Conservation (phyloP, 30 jellyfish, hydroid and myxozoan genomes). For the Aurelia sp. region DNA sequence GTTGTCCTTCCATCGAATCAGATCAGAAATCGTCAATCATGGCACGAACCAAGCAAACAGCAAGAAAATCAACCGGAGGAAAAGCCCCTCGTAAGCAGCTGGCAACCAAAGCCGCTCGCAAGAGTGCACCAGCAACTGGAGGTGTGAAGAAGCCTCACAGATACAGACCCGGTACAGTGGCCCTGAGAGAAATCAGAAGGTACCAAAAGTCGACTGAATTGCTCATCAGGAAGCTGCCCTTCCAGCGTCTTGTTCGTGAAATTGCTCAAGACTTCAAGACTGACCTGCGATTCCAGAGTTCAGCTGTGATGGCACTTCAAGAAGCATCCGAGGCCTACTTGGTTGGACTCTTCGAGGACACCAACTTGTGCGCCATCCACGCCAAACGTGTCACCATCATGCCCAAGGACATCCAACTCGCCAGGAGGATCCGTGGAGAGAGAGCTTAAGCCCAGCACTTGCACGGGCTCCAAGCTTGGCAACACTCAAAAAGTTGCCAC, state of each 20-base stretch:
- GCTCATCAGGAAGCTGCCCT: slow-evolving; percentile 88
- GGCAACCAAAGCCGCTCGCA: slow-evolving; percentile 96
- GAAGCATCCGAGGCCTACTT: slow-evolving; percentile 92
- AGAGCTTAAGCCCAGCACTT: too few species aligned
- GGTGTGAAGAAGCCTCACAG: slow-evolving; percentile 98
- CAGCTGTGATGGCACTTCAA: slow-evolving; percentile 90
- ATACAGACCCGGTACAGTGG: slow-evolving; percentile 95
- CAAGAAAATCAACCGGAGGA: slow-evolving; percentile 92
- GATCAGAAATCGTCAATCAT: neutral
- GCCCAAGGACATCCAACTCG: too few species aligned
- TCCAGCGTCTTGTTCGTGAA: slow-evolving; percentile 90
- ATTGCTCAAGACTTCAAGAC: slow-evolving; percentile 95
- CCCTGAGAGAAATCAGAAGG: slow-evolving; percentile 86
- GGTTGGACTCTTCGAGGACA: slow-evolving; percentile 86
- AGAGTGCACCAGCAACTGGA: slow-evolving; percentile 95
- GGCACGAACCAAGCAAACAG: slow-evolving; percentile 99
- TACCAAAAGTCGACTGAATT: slow-evolving; percentile 93
- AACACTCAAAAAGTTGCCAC: too few species aligned
- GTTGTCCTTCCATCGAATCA: too few species aligned
- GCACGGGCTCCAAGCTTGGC: too few species aligned
- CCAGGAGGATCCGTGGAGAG: too few species aligned
- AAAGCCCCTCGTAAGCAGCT: slow-evolving; percentile 98
- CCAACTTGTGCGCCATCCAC: slow-evolving; percentile 86
- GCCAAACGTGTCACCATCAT: too few species aligned
- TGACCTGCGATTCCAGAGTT: slow-evolving; percentile 86